These are phyloP conservation scores for Dendrolimus punctatus DNA, from an alignment of 1,140 invertebrate genomes.

Conservation along the genomic window DNA sequence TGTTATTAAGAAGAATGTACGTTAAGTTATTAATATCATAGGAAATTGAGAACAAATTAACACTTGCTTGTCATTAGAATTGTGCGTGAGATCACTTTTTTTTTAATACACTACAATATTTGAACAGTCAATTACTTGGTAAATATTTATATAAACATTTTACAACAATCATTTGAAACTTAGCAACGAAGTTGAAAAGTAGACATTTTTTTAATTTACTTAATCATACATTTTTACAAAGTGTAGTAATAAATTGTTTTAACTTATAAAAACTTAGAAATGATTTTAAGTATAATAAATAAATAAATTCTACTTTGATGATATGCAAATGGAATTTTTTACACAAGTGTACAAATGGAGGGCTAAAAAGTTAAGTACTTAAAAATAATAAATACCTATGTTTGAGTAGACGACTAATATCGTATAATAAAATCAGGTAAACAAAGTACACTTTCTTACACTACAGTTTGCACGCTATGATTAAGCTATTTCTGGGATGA, in stretches of 20 bases:
- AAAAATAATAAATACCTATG: no score
- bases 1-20: no score
- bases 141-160: conserved; percentile 60
- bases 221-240: no score
- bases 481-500: no score
- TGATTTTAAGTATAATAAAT: background rate
- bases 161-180: conserved; percentile 54
- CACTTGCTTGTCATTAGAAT: conserved; percentile 2
- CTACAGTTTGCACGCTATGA: no score
- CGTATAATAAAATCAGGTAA: no score
- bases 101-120: conserved; percentile 43
- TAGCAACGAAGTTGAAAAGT: conserved; percentile 50
- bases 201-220: no score
- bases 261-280: background rate
- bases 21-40: no score
- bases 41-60: background rate
- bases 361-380: background rate
- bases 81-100: background rate
- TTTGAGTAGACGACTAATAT: no score
- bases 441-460: no score
- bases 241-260: background rate
- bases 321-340: conserved; percentile 58
- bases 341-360: conserved; percentile 43
- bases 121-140: conserved; percentile 44
- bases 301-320: conserved; percentile 25